Base-by-base conservation (phyloP, 1,140 invertebrate genomes). In the Drosophila sucinea region DNA sequence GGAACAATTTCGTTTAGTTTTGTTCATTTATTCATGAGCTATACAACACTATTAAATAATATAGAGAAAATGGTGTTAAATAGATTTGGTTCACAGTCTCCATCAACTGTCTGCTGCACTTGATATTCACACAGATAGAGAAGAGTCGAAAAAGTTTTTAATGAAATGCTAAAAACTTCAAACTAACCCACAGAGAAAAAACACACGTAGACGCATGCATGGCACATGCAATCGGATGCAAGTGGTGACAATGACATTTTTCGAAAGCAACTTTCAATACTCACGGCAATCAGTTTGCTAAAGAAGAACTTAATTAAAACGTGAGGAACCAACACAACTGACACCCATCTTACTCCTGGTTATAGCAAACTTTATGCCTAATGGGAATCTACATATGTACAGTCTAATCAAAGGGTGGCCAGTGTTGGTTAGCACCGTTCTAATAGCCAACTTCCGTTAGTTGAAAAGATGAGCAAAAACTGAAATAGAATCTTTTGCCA, bases 91-190 rank as follows among this genome's bases (percentile, higher is more conserved):
- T 47, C 44, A 7, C 17, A 47, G 5, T 7, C 5, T 2, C 5
- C 1, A 47, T 23, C 44, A 47, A 25, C 27, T 27, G 23, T 51
- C 23, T 51, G 44, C 44, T 51, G 23, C 30, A 25, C 30, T 30
- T 30, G 55, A 57, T 35, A 57, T 33, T 25, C 32, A 47, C 1
- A 47, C 6, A 57, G 10, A 32, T 5, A 33, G 30, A 57, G 29
- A 58, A 58, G 3, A 58, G n/a, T 17, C 56, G 23, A 17, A 30
- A 58, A 58, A 58, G 30, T 58, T 58, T 58, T 58, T 35, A 58
- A 58, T 38, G 32, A 58, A 58, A 58, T 58, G 56, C 32, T 58
- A 25, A 58, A 57, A 57, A 57, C 55, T 57, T 57, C 5, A 47
- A 47, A 5, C 1, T 2, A 32, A 41, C 64, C 60, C 32, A 27